Percentiles rank a stretch among this genome's conserved stretches.
Conservation (phyloP, 2,113 vertebrate genomes). For the Peromyscus leucopus region DNA sequence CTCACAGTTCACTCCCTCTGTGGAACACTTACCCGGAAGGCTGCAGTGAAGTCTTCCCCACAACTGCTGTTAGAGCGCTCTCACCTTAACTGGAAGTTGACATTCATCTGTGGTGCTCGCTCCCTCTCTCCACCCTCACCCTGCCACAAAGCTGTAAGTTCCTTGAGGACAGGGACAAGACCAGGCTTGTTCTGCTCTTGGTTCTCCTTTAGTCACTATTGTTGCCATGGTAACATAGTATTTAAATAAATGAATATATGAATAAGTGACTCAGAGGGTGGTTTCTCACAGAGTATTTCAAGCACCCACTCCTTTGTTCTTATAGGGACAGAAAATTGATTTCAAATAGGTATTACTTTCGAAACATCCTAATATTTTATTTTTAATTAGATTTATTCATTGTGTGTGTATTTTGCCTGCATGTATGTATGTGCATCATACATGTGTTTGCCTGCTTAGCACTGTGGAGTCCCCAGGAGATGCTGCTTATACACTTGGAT, state of each 20-base stretch:
- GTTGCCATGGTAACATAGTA: not conserved
- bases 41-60: not conserved
- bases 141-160: not conserved
- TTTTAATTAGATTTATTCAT: not conserved
- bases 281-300: not conserved
- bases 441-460: too few species aligned
- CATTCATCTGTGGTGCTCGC: not conserved
- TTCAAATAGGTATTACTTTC: not conserved
- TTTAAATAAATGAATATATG: conserved; percentile 6
- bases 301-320: not conserved
- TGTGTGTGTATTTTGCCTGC: not conserved
- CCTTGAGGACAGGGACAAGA: not conserved
- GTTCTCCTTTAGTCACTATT: not conserved
- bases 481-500: not conserved
- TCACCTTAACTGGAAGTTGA: not conserved
- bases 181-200: not conserved
- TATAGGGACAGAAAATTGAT: not conserved
- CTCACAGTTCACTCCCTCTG: not conserved
- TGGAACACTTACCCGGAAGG: not conserved
- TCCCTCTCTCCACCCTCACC: not conserved
- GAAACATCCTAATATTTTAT: conserved; percentile 2
- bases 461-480: not conserved
- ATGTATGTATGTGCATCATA: not conserved
- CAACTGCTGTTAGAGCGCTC: not conserved
- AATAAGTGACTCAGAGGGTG: not conserved